phyloP scores from a whole-genome alignment of 2,888 invertebrate genomes.

The Tanypteryx hageni region DNA sequence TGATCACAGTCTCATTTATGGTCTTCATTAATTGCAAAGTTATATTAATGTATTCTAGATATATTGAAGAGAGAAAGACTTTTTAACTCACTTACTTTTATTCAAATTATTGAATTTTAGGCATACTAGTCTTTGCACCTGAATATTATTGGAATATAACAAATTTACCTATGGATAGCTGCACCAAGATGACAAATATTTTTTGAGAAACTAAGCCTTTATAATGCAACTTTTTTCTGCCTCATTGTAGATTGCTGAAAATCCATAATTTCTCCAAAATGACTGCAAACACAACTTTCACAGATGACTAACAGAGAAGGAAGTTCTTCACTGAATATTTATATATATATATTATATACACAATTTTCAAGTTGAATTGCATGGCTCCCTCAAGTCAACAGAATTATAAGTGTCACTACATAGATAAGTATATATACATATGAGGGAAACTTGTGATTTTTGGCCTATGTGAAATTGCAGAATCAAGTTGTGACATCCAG shows the following conservation, averaged over 20 bases:
- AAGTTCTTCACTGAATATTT: no score
- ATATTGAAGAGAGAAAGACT: no score
- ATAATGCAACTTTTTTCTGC: background rate
- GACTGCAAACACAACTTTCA: constrained; percentile 9
- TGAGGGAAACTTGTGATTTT: constrained; percentile 11
- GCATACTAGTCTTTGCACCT: constrained; percentile 5
- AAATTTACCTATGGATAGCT: constrained; percentile 10
- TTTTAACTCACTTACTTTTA: no score
- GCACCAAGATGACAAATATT: background rate
- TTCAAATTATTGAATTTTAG: no score
- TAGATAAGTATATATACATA: background rate
- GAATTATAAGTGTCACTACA: background rate
- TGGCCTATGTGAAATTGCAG: constrained; percentile 15
- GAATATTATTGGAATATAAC: constrained; percentile 24
- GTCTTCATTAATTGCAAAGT: no score
- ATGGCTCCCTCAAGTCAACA: constrained; percentile 27
- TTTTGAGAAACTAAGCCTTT: background rate
- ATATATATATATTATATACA: no score
- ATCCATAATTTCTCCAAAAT: background rate
- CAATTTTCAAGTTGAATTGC: background rate
- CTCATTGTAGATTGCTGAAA: background rate
- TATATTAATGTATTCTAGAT: no score
- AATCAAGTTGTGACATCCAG: constrained; percentile 24
- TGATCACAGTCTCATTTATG: no score
- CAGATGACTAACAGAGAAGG: constrained; percentile 25